Conservation (phyloP, 2,888 invertebrate species). For the Pyrgus malvae region DNA sequence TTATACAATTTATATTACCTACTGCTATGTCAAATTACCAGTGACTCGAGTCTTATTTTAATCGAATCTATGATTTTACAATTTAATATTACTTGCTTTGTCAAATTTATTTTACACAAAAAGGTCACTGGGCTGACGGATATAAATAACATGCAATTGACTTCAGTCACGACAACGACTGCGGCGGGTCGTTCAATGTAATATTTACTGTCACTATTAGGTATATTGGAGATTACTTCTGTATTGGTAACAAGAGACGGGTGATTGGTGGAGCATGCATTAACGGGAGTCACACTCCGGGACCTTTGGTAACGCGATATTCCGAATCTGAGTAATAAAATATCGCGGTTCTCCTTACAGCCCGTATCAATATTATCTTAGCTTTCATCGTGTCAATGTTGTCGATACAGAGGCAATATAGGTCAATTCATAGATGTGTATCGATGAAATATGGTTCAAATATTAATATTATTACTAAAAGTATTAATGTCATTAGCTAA, state of each 20-base stretch:
- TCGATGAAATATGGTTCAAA: constrained; percentile 1
- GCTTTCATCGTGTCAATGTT: constrained; percentile 19
- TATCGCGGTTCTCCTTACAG: constrained; percentile 29
- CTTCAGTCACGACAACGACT: not conserved
- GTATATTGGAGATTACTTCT: constrained; percentile 31
- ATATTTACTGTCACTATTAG: no score
- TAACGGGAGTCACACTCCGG: constrained; percentile 71
- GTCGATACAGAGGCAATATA: constrained; percentile 10
- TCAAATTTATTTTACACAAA: not conserved
- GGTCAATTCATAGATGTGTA: not conserved
- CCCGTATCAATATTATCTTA: constrained; percentile 20
- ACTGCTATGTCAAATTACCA: no score
- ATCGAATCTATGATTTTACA: no score
- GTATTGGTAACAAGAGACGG: constrained; percentile 58
- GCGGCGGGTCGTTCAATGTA: not conserved
- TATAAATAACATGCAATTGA: not conserved
- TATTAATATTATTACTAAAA: no score
- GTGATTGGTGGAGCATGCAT: constrained; percentile 65
- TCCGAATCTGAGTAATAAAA: constrained; percentile 48
- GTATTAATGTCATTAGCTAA: no score
- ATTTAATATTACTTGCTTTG: no score
- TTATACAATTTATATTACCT: no score
- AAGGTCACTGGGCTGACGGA: not conserved
- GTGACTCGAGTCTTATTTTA: no score
- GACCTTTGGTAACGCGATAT: constrained; percentile 68